Evolutionary conservation across 2,797 vertebrate genomes (phyloP).

Genomic region (Sebastes vulpes): DNA sequence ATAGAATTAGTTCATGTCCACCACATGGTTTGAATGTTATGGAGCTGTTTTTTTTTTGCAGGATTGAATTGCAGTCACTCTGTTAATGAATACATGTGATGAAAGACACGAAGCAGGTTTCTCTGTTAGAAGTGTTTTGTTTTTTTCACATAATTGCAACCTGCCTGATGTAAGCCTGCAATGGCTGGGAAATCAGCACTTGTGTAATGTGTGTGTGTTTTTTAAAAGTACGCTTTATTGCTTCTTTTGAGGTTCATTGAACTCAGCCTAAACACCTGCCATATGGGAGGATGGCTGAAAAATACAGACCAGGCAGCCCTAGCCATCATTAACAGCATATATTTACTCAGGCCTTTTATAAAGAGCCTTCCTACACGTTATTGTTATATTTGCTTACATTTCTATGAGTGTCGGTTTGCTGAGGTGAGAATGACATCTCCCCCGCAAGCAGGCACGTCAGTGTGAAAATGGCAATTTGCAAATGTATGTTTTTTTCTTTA

Average conservation of each 20-base stretch:
- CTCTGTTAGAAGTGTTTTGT: not conserved
- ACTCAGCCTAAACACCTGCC: constrained; percentile 74
- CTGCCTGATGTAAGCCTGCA: constrained; percentile 47
- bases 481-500: constrained; percentile 4
- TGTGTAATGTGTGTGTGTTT: constrained; percentile 46
- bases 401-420: constrained; percentile 37
- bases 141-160: constrained; percentile 34
- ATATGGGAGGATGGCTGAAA: constrained; percentile 56
- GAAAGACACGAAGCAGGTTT: constrained; percentile 43
- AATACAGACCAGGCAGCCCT: constrained; percentile 32
- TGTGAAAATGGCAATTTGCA: constrained; percentile 49
- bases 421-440: constrained; percentile 44
- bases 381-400: constrained; percentile 54
- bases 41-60: not conserved
- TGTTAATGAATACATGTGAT: constrained; percentile 11
- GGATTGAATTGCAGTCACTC: not conserved
- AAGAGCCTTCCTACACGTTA: constrained; percentile 15
- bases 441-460: not conserved
- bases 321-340: constrained; percentile 60
- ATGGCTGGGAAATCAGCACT: constrained; percentile 42
- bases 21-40: not conserved
- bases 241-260: constrained; percentile 66
- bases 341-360: constrained; percentile 56
- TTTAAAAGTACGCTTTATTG: constrained; percentile 56
- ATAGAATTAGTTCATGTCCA: not conserved